These are phyloP conservation scores for Brachionus manjavacas DNA, from an alignment of 1,140 invertebrate genomes.

Conservation along the genomic window DNA sequence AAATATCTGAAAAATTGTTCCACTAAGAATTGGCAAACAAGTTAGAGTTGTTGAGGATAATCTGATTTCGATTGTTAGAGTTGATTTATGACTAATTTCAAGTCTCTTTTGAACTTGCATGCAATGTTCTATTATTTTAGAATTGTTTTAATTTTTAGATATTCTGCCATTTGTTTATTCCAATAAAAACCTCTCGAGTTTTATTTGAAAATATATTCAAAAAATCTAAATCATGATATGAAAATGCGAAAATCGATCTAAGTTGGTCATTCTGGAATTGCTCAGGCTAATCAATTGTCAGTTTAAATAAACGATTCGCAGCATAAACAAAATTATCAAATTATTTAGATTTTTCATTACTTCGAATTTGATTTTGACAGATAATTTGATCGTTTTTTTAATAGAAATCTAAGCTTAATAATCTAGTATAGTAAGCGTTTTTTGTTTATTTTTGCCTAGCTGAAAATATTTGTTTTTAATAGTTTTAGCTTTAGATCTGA, in stretches of 20 bases:
- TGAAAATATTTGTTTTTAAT: slow-evolving; percentile 1
- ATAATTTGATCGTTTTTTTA: slow-evolving; percentile 1
- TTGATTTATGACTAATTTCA: not conserved
- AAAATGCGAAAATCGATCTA: not conserved
- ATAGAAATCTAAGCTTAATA: not conserved
- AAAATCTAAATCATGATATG: not conserved
- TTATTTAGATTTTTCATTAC: slow-evolving; percentile 1
- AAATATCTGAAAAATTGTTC: not conserved
- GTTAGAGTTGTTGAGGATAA: not conserved
- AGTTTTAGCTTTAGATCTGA: not conserved
- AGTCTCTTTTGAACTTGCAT: not conserved
- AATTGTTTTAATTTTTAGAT: not conserved
- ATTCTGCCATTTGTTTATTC: not conserved
- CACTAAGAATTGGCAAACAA: not conserved
- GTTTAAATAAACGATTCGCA: not conserved
- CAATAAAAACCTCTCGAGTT: not conserved
- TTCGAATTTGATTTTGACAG: not conserved
- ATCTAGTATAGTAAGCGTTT: not conserved
- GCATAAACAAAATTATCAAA: not conserved
- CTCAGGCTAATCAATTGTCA: slow-evolving; percentile 5
- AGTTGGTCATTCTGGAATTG: not conserved
- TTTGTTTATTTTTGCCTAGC: not conserved
- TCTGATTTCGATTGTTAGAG: not conserved
- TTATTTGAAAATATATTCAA: not conserved
- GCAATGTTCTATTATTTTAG: not conserved